phyloP scores from a whole-genome alignment of 2,888 invertebrate species.

The Petrophora chlorosata region DNA sequence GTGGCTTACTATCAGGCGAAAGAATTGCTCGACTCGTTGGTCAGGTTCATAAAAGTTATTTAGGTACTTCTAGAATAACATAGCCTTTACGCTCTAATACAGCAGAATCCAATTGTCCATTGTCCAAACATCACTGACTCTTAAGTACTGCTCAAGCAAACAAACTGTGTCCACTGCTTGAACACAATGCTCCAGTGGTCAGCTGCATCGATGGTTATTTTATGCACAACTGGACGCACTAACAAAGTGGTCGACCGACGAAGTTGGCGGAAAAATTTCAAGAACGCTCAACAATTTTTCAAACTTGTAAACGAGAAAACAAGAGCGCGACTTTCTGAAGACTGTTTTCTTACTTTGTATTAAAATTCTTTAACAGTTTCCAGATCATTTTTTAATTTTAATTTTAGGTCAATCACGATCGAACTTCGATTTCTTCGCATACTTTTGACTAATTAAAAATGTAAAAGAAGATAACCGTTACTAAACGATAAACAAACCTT shows the following conservation, averaged over 20 bases:
- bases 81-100: too few relatives aligned
- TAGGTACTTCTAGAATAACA: too few relatives aligned
- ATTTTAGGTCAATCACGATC: conserved; percentile 4
- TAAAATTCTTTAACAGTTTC: conserved; percentile 26
- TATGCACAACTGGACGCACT: conserved; percentile 59
- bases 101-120: too few relatives aligned
- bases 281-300: conserved; percentile 15
- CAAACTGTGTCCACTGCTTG: conserved; percentile 35
- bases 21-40: too few relatives aligned
- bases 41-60: too few relatives aligned
- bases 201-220: conserved; percentile 66
- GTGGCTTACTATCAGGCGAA: too few relatives aligned
- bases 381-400: conserved; percentile 21
- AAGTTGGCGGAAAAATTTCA: conserved; percentile 22
- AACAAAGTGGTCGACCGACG: conserved; percentile 13
- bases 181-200: conserved; percentile 63
- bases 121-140: background rate
- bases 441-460: conserved; percentile 13
- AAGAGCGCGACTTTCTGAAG: conserved; percentile 10
- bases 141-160: background rate
- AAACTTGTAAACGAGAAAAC: conserved; percentile 20
- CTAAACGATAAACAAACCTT: background rate
- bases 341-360: conserved; percentile 19
- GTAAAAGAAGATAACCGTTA: background rate
- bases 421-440: conserved; percentile 7